phyloP scores from a whole-genome alignment of 2,888 invertebrate species.

The Unio delphinus region DNA sequence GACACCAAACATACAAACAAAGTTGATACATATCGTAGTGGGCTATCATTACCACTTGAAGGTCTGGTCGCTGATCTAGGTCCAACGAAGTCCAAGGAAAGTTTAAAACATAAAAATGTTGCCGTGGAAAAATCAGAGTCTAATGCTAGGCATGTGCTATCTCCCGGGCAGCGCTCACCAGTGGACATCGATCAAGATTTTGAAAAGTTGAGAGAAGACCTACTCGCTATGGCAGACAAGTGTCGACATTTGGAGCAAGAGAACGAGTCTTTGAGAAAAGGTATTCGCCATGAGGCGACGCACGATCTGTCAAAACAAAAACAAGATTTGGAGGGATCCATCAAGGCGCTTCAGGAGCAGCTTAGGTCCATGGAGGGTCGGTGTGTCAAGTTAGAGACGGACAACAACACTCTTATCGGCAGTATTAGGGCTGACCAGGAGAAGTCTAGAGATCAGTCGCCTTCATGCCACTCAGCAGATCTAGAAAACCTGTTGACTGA shows the following conservation, averaged over 20 bases:
- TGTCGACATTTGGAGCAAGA: constrained; percentile 45
- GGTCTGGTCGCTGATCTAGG: not conserved
- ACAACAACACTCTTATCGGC: constrained; percentile 35
- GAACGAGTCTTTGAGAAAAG: constrained; percentile 63
- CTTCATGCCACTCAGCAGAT: constrained; percentile 18
- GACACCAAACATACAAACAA: too few species aligned
- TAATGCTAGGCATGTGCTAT: too few species aligned
- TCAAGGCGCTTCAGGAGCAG: constrained; percentile 72
- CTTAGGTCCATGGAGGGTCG: constrained; percentile 38
- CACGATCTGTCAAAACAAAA: constrained; percentile 30
- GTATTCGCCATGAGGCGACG: constrained; percentile 24
- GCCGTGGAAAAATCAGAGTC: too few species aligned
- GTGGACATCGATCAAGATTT: constrained; percentile 75
- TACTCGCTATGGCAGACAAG: constrained; percentile 48
- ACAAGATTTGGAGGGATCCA: constrained; percentile 42
- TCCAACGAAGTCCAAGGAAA: constrained; percentile 2
- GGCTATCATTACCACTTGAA: too few species aligned
- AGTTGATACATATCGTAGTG: too few species aligned
- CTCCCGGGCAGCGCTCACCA: too few species aligned
- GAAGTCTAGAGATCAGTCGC: constrained; percentile 16
- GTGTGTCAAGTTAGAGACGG: constrained; percentile 45
- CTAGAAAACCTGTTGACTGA: constrained; percentile 39
- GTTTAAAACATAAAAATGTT: not conserved
- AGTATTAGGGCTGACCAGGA: constrained; percentile 27
- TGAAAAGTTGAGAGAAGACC: constrained; percentile 74